phyloP scores from a whole-genome alignment of 2,797 vertebrate species.

The Leptodactylus fallax region DNA sequence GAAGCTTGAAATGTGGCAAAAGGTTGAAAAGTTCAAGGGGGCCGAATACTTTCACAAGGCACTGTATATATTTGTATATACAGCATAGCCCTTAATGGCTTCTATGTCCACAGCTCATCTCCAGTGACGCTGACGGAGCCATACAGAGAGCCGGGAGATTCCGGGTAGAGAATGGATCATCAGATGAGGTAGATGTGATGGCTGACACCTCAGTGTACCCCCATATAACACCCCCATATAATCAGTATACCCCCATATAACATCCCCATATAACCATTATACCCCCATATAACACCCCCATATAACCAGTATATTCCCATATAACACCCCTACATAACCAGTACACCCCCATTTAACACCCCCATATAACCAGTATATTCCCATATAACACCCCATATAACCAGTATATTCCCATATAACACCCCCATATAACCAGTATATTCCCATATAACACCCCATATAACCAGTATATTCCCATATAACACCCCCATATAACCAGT shows the following conservation, averaged over 20 bases:
- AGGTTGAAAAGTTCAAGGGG: no score
- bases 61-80: no score
- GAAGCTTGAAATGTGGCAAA: no score
- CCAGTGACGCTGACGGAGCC: conserved; percentile 97
- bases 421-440: neutral
- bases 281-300: no score
- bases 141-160: conserved; percentile 99
- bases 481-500: neutral
- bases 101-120: conserved; percentile 85
- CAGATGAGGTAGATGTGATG: conserved; percentile 83
- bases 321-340: no score
- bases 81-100: neutral
- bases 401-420: neutral
- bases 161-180: conserved; percentile 96
- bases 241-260: no score
- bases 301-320: no score
- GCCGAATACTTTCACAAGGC: no score
- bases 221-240: no score
- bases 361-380: neutral
- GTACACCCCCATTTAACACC: no score
- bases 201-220: neutral
- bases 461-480: no score
- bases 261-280: no score
- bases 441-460: neutral
- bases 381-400: neutral